Evolutionary conservation across 2,888 invertebrate genomes (phyloP).

Genomic region (Dryococelus australis): DNA sequence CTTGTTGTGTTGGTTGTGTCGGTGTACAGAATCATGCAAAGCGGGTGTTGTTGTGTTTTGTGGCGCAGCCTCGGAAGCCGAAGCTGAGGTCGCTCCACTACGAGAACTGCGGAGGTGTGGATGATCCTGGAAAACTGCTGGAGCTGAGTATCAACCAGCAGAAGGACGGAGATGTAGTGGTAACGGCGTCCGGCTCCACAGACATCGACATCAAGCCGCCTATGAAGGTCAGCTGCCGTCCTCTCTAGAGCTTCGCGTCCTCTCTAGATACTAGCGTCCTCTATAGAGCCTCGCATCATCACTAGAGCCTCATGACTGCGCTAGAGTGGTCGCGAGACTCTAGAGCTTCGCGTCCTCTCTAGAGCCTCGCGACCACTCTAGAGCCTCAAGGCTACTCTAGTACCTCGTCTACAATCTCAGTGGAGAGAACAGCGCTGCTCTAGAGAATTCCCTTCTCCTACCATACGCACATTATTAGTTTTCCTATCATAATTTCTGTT

Average conservation of each 20-base stretch:
- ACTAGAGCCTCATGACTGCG: too few relatives aligned
- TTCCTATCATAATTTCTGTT: too few relatives aligned
- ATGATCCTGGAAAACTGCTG: slow-evolving; percentile 22
- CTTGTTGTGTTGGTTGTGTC: too few relatives aligned
- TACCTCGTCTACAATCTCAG: too few relatives aligned
- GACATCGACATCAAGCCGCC: slow-evolving; percentile 2
- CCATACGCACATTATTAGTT: too few relatives aligned
- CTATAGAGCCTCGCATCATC: too few relatives aligned
- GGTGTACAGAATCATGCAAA: neutral
- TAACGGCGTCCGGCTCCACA: neutral
- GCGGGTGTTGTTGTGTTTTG: neutral
- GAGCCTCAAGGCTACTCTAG: too few relatives aligned
- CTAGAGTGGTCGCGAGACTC: too few relatives aligned
- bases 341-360: neutral
- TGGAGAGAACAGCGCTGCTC: too few relatives aligned
- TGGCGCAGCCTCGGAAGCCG: neutral
- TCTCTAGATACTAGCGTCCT: neutral
- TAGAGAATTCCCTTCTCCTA: too few relatives aligned
- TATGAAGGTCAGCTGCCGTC: neutral
- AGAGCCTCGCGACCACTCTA: too few relatives aligned
- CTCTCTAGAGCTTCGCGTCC: neutral
- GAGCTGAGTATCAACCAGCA: neutral
- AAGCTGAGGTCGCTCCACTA: neutral
- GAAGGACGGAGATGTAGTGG: neutral
- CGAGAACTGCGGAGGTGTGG: slow-evolving; percentile 28